Evolutionary conservation across 2,113 vertebrate species (phyloP), one percentile per base, ranked within the genome.

Genomic region (Sinocyclocheilus anshuiensis): DNA sequence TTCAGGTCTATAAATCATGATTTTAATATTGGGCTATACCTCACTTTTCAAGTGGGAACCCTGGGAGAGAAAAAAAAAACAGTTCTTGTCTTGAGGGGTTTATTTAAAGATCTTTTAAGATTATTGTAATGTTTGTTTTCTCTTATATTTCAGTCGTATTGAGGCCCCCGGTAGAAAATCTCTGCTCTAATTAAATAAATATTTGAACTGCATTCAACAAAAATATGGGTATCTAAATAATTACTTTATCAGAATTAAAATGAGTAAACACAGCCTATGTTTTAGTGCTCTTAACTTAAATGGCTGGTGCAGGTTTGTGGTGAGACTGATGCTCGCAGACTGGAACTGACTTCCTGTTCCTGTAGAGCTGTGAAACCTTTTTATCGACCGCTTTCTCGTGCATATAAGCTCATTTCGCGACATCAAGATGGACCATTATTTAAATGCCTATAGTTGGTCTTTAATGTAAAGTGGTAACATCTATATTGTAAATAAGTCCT

Each of bases 301-400:
- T 24, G 69, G 20, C 18, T 57, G 69, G 50, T 83, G 20, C 18
- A 50, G 81, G 82, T 75, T 83, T 84, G 82, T 84, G 82, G 67
- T 84, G 22, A 74, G 33, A 83, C 65, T 72, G 84, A 77, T 79
- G 65, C 74, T 77, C 16, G 0, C 42, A 71, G n/a, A 33, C 59
- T 76, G 61, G 55, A 76, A 53, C n/a, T 48, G 69, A 77, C 83
- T 87, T 89, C 86, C 88, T 87, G 61, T 88, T 77, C 77, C 57
- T 67, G 39, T 59, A 67, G 78, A 22, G 55, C 71, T 71, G 61
- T 83, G 2, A 83, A 71, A 71, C 24, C 57, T 63, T 83, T 84
- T 78, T 15, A 16, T 10, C 42, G 4, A 57, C 53, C 15, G 59
- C 24, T 65, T 11, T 69, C 3, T 8, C 10, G n/a, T 55, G 10